Conservation (phyloP, 2,113 vertebrate species). For the Acrocephalus kingi region DNA sequence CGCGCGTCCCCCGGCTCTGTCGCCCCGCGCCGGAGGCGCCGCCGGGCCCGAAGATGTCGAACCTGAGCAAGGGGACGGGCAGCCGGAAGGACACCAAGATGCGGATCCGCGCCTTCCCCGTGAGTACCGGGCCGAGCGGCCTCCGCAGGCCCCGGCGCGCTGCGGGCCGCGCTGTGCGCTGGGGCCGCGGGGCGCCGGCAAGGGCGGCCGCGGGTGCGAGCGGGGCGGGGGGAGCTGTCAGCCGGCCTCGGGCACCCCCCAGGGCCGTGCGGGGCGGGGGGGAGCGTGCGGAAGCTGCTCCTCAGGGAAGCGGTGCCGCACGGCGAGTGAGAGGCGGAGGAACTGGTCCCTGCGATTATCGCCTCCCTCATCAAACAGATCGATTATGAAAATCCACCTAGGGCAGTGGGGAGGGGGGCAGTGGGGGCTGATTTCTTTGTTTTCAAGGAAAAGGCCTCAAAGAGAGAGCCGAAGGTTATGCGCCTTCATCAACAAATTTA, state of each 20-base stretch:
- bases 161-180: neutral
- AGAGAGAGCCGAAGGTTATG: neutral
- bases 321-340: neutral
- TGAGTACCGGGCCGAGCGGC: no score
- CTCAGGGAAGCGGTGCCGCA: neutral
- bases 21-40: neutral
- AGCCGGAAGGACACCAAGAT: constrained; percentile 91
- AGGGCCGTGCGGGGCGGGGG: neutral
- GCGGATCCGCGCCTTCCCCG: no score
- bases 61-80: constrained; percentile 93
- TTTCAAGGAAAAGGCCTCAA: constrained; percentile 10
- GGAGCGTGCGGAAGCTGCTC: neutral
- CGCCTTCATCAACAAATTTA: neutral
- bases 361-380: neutral
- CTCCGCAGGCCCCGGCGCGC: neutral
- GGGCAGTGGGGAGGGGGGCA: neutral
- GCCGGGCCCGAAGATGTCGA: constrained; percentile 85
- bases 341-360: neutral
- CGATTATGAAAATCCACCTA: neutral
- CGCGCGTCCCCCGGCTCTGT: neutral
- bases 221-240: neutral
- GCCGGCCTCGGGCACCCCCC: neutral
- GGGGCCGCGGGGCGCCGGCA: neutral
- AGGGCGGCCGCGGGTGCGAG: neutral
- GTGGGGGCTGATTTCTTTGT: constrained; percentile 1